Base-by-base conservation (phyloP, 2,113 vertebrate species). In the Chloropsis hardwickii region DNA sequence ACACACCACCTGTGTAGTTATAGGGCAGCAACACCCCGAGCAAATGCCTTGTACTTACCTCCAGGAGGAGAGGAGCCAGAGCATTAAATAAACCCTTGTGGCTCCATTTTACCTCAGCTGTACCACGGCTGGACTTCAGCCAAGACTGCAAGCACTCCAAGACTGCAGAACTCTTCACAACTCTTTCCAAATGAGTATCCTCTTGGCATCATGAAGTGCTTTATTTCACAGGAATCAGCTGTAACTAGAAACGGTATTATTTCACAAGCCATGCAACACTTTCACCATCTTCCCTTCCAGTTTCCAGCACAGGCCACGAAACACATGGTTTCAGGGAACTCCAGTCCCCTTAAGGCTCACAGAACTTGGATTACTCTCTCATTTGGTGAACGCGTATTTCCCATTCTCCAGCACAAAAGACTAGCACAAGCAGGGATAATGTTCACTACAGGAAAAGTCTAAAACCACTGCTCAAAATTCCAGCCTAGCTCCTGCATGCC, bases 181-280 rank as follows among this genome's bases (percentile, higher is more conserved):
- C 6, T 71, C 56, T 54, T 64, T 54, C 20, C 45, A 57, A 6
- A 13, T 27, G 19, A 58, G 10, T 13, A 64, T 39, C 71, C 62
- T 92, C 88, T 56, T 48, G 17, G 37, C 39, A 9, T 12, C 61
- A 83, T 15, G 14, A 66, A 87, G 9, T 19, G 57, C 37, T 97
- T 97, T 95, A 97, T 96, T 95, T 88, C 48, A 93, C 89, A 95
- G 85, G 76, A 77, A 88, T 60, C 51, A 86, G 58, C 81, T 94
- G 80, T 25, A 94, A 94, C 24, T 77, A 90, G 67, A 94, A 94
- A 88, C 0, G 0, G 7, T 5, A 33, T 84, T 92, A 90, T 62
- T 66, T 70, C 24, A 73, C 5, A 44, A 82, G 14, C 8, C 25
- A 42, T 4, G 2, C 12, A 93, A 48, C 20, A 39, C 13, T 65